phyloP scores from a whole-genome alignment of 2,113 vertebrate species.

The Lasiurus cinereus region DNA sequence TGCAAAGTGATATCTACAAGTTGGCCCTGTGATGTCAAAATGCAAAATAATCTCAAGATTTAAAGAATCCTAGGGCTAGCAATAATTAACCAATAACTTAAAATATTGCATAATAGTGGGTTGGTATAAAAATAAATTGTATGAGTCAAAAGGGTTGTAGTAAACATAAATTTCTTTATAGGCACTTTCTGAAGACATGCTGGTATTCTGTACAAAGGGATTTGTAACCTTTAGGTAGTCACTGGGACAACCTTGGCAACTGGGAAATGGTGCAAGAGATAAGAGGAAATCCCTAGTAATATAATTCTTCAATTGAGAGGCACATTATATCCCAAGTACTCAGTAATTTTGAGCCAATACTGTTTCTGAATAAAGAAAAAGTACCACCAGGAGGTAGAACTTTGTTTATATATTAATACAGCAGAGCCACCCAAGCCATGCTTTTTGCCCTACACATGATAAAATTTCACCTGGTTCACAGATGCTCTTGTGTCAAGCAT shows the following conservation, averaged over 20 bases:
- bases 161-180: not conserved
- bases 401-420: slow-evolving; percentile 36
- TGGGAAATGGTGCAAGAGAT: not conserved
- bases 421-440: not conserved
- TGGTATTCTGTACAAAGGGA: slow-evolving; percentile 9
- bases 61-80: slow-evolving; percentile 35
- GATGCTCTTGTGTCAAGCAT: slow-evolving; percentile 13
- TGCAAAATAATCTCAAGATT: slow-evolving; percentile 20
- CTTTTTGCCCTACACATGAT: not conserved
- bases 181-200: not conserved
- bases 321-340: slow-evolving; percentile 17
- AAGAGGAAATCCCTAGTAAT: not conserved
- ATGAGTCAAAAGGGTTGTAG: not conserved
- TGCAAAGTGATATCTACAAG: slow-evolving; percentile 32
- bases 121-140: not conserved
- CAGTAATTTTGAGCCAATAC: not conserved
- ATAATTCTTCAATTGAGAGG: slow-evolving; percentile 18
- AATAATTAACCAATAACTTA: slow-evolving; percentile 27
- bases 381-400: not conserved
- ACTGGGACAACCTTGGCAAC: not conserved
- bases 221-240: not conserved
- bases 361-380: slow-evolving; percentile 35
- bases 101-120: not conserved
- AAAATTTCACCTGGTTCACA: slow-evolving; percentile 48
- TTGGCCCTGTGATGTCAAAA: slow-evolving; percentile 8